Conservation (phyloP, 2,888 invertebrate species). For the Parasteatoda lunata region DNA sequence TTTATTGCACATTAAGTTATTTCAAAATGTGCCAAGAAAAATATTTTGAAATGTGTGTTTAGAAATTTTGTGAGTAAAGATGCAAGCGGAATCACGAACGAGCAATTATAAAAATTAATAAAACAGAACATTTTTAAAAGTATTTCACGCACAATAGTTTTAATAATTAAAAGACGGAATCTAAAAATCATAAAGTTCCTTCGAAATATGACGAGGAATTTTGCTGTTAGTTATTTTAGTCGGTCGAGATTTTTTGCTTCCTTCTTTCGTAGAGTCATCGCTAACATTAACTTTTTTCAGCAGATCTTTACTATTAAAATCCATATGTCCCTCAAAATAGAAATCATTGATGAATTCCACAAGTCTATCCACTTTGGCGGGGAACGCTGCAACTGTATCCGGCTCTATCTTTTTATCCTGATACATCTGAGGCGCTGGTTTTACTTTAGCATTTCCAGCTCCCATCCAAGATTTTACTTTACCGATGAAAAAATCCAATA, state of each 20-base stretch:
- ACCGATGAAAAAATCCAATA: constrained; percentile 74
- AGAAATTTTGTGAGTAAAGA: too few species aligned
- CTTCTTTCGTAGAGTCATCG: neutral
- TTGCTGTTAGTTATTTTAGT: constrained; percentile 23
- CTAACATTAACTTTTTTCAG: constrained; percentile 49
- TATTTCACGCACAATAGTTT: too few species aligned
- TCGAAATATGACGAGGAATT: constrained; percentile 42
- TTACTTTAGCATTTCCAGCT: constrained; percentile 61
- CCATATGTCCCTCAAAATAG: constrained; percentile 72
- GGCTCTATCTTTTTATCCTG: constrained; percentile 40
- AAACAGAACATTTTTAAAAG: too few species aligned
- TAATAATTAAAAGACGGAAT: too few species aligned
- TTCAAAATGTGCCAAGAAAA: too few species aligned
- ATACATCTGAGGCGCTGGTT: constrained; percentile 30
- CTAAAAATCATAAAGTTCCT: constrained; percentile 56
- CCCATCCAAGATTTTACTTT: constrained; percentile 71
- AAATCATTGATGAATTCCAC: constrained; percentile 73
- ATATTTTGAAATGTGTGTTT: too few species aligned
- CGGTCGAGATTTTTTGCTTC: constrained; percentile 47
- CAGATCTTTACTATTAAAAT: constrained; percentile 64
- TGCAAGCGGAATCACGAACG: too few species aligned
- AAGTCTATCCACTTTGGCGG: constrained; percentile 74
- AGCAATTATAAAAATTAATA: too few species aligned
- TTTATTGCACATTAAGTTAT: too few species aligned
- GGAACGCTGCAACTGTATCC: constrained; percentile 70